Evolutionary conservation across 37 sponge, comb jelly and placozoan species (phyloP).

Genomic region (Cliona cf. orientalis): DNA sequence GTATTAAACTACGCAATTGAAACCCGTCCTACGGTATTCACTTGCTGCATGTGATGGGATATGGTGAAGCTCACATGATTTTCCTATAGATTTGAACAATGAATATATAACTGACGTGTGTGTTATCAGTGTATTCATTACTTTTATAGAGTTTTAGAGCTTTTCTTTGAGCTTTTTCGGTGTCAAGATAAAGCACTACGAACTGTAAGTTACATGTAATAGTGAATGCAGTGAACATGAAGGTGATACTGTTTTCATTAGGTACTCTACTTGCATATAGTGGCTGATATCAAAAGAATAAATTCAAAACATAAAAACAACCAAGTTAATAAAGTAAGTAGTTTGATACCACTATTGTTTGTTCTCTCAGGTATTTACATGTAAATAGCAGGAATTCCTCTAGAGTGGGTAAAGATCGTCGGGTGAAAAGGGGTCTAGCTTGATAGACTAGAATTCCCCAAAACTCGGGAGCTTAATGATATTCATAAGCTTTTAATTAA

Average conservation of each 20-base stretch:
- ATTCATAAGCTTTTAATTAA: no score
- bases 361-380: neutral
- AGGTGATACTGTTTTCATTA: neutral
- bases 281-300: slow-evolving; percentile 85
- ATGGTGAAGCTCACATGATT: no score
- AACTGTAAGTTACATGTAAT: slow-evolving; percentile 35
- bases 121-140: neutral
- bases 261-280: slow-evolving; percentile 80
- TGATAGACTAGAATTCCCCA: no score
- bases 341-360: neutral
- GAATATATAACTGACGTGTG: no score
- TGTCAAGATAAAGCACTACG: slow-evolving; percentile 89
- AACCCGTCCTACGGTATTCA: no score
- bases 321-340: slow-evolving; percentile 83
- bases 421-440: no score
- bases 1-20: no score
- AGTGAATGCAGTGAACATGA: neutral
- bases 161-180: slow-evolving; percentile 90
- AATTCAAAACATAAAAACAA: slow-evolving; percentile 86
- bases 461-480: no score
- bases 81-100: no score
- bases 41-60: no score
- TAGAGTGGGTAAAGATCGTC: no score
- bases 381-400: neutral
- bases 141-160: slow-evolving; percentile 64